Conservation (phyloP, 1,140 invertebrate species). For the Caerostris darwini region DNA sequence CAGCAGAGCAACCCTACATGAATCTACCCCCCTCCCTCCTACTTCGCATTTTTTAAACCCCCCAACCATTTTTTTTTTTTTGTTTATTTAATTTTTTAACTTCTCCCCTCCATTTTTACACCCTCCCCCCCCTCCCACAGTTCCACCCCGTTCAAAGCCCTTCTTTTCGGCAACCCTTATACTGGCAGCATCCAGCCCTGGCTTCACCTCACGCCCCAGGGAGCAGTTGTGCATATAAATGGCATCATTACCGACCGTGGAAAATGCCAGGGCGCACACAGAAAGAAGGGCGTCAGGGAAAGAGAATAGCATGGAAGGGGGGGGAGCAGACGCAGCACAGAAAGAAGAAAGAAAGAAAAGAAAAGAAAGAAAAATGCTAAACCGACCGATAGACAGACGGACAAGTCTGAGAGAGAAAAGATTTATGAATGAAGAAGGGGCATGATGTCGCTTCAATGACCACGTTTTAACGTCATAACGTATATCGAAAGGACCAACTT, state of each 20-base stretch:
- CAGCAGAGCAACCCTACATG: neutral
- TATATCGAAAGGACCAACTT: neutral
- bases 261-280: conserved; percentile 33
- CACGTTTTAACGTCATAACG: conserved; percentile 60
- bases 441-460: conserved; percentile 36
- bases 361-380: conserved; percentile 40
- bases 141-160: conserved; percentile 23
- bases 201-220: conserved; percentile 55
- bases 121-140: neutral
- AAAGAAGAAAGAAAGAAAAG: neutral
- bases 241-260: conserved; percentile 71
- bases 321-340: conserved; percentile 22
- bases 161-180: conserved; percentile 56
- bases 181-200: conserved; percentile 11
- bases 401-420: conserved; percentile 57
- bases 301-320: neutral
- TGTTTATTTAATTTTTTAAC: neutral
- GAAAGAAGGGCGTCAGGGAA: neutral
- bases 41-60: neutral
- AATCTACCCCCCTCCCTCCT: neutral
- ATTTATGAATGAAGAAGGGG: conserved; percentile 67
- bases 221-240: conserved; percentile 77
- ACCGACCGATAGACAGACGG: conserved; percentile 72
- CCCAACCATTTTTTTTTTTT: conserved; percentile 10
- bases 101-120: neutral